These are phyloP conservation scores for Rhinichthys klamathensis DNA, from an alignment of 2,113 vertebrate genomes.

Conservation along the genomic window DNA sequence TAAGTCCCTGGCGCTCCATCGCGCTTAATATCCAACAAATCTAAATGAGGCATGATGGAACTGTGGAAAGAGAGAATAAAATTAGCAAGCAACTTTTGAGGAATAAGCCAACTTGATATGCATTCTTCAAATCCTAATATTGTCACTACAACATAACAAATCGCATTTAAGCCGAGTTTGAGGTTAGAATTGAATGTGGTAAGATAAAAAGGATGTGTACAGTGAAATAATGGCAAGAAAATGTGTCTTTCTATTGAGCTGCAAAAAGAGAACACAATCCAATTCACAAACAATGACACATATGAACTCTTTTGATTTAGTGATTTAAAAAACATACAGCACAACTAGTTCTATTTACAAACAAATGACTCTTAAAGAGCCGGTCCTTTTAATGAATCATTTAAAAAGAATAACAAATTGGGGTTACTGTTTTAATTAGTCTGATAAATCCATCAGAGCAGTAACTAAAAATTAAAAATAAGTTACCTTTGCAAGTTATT, in stretches of 20 bases:
- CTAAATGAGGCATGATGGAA: slow-evolving; percentile 7
- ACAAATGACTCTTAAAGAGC: neutral
- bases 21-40: neutral
- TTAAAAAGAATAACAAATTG: neutral
- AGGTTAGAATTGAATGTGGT: neutral
- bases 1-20: slow-evolving; percentile 5
- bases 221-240: no score
- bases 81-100: neutral
- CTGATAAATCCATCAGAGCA: neutral
- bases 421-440: neutral
- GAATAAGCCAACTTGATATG: neutral
- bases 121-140: neutral
- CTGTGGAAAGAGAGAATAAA: slow-evolving; percentile 33
- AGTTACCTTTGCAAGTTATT: neutral
- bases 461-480: neutral
- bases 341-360: neutral
- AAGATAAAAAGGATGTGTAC: neutral
- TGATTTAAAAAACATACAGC: neutral
- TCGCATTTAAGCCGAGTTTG: neutral
- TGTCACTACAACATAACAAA: neutral
- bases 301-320: neutral
- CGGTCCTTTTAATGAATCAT: neutral
- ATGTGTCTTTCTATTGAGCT: neutral
- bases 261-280: neutral
- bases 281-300: neutral